Conservation (phyloP, 1,140 invertebrate genomes). For the Anthonomus grandis region DNA sequence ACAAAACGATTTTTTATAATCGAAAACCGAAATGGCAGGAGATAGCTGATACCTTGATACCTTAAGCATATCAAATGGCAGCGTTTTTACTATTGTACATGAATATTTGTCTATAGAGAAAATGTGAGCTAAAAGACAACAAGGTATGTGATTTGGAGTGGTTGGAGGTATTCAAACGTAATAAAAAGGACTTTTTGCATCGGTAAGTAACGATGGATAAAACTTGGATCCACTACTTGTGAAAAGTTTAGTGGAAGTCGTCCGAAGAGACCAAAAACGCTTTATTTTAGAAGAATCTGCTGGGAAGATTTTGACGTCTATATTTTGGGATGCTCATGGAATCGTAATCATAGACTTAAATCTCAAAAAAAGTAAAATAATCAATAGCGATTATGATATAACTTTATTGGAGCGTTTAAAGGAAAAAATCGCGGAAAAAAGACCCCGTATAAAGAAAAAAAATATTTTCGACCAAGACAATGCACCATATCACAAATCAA, state of each 20-base stretch:
- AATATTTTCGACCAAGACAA: not conserved
- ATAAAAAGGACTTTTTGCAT: conserved; percentile 31
- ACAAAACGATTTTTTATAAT: too few species aligned
- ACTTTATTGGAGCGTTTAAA: not conserved
- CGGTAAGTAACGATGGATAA: conserved; percentile 42
- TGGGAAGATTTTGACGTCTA: conserved; percentile 41
- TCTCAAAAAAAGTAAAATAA: conserved; percentile 4
- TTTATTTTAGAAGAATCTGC: conserved; percentile 23
- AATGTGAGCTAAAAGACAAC: too few species aligned
- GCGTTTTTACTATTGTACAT: too few species aligned
- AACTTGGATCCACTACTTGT: conserved; percentile 46
- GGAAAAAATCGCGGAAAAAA: not conserved
- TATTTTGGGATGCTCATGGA: conserved; percentile 31
- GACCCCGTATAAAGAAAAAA: too few species aligned
- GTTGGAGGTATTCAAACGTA: conserved; percentile 7
- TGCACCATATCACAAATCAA: not conserved
- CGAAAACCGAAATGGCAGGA: too few species aligned
- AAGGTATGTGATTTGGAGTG: too few species aligned
- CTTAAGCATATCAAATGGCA: too few species aligned
- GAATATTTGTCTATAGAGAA: too few species aligned
- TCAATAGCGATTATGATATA: not conserved
- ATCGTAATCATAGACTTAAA: not conserved
- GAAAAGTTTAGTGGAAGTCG: conserved; percentile 34
- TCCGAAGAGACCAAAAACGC: conserved; percentile 36
- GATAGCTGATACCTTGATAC: too few species aligned